Base-by-base conservation (phyloP, 2,888 invertebrate genomes). In the Itoplectis maculator region DNA sequence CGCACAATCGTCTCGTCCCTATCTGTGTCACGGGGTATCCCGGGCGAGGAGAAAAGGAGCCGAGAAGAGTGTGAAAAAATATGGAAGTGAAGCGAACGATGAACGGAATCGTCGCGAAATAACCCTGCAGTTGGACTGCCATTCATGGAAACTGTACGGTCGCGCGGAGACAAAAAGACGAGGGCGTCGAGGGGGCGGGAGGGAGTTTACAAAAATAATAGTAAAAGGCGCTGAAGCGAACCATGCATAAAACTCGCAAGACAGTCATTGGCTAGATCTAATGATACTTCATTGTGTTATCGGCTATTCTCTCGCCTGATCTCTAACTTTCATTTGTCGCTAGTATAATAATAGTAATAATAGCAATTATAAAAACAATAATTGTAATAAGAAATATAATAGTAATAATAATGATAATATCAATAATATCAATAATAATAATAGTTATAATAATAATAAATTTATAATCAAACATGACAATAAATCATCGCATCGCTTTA, bases 261-360 rank as follows among this genome's bases (percentile, higher is more conserved):
- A 89, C 89, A 89, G 88, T 90, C 87, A 88, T 89, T 89, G 87
- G 90, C 90, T 91, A 91, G 89, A 68, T 85, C 89, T 91, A 90
- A 88, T 90, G 91, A 91, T 91, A 89, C 88, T 89, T 85, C 88
- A 88, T 90, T 88, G 89, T 88, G 86, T 90, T 89, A 89, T 88
- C 88, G 85, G 86, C 88, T 88, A 86, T 77, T 85, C 78, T 86
- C 85, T 85, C 81, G 83, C 81, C 79, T 87, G 86, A 82, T 81
- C 56, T 54, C 37, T 37, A 61, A 7, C 84, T 82, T 83, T 84
- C 81, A 75, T 47, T 49, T 40, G 37, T 15, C 63, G 18, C 29
- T 23, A 23, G 23, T 2, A 66, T 65, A 11, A 76, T 66, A 47
- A 49, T 59, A 18, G 78, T 69, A 45, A 74, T 79, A 42, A 70